Evolutionary conservation across 2,888 invertebrate species (phyloP), one percentile per base, ranked within the genome.

Genomic region (Cyrtodaria siliqua): DNA sequence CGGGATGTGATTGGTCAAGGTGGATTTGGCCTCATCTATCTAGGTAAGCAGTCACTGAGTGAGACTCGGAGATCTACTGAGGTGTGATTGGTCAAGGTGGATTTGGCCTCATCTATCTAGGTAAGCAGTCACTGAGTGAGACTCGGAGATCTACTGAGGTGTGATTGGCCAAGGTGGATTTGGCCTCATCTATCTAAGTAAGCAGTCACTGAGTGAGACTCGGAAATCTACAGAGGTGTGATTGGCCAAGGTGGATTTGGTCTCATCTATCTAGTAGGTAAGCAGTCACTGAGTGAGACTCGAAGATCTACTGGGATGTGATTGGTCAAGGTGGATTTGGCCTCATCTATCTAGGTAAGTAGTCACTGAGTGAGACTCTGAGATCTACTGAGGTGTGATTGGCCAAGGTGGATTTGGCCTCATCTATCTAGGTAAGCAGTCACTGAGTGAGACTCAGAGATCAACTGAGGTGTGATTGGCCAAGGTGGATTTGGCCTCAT

Each of bases 301-400:
- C n/a, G n/a, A n/a, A n/a, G n/a, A n/a, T n/a, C 96, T 0, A 97
- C 95, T 93, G 98, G 0, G 95, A 95, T 16, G 96, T 97, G 0
- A 97, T 98, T 74, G 98, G 98, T 24, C 86, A 96, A 68, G 98
- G 98, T 0, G 98, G 98, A 14, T 98, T 98, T 92, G 98, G 98
- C 0, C 97, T 97, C 92, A 97, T 98, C 87, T 98, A 98, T 92
- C 95, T 96, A 0, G 97, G 95, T 93, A 95, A 20, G 60, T n/a
- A 56, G n/a, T n/a, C n/a, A n/a, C n/a, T n/a, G n/a, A n/a, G n/a
- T n/a, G n/a, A n/a, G n/a, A n/a, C n/a, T n/a, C n/a, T n/a, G n/a
- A n/a, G n/a, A n/a, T n/a, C n/a, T n/a, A n/a, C n/a, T n/a, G 98
- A 0, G 95, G 95, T 16, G 96, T 97, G 0, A 97, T 98, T 74